Evolutionary conservation across 2,113 vertebrate species (phyloP).

Genomic region (Picathartes gymnocephalus): DNA sequence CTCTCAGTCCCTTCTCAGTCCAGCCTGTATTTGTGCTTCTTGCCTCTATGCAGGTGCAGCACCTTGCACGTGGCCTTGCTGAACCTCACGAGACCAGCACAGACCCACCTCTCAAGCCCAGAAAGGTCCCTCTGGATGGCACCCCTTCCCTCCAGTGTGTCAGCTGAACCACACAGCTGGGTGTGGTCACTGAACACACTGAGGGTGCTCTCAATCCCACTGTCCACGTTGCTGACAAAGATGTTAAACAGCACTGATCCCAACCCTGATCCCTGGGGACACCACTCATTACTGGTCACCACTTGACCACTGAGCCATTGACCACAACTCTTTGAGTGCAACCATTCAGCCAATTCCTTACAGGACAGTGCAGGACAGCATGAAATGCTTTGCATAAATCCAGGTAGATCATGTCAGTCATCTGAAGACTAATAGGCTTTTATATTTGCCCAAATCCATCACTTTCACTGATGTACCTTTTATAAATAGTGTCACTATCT

Average conservation of each 20-base stretch:
- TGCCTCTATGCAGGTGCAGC: background rate
- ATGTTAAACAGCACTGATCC: background rate
- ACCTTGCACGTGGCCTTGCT: background rate
- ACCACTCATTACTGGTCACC: background rate
- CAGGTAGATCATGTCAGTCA: background rate
- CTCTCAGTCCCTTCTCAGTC: background rate
- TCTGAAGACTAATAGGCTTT: background rate
- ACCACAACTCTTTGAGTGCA: background rate
- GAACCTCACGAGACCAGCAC: background rate
- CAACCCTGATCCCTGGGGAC: background rate
- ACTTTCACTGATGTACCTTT: conserved; percentile 9
- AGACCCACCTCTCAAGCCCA: background rate
- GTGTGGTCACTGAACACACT: background rate
- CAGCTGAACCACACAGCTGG: background rate
- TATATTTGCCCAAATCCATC: conserved; percentile 41
- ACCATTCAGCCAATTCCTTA: background rate
- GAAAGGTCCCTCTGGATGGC: background rate
- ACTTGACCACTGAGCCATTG: background rate
- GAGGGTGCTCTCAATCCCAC: background rate
- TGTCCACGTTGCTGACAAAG: background rate
- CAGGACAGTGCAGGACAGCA: background rate
- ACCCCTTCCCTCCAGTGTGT: background rate
- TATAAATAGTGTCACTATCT: background rate
- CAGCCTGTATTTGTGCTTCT: background rate
- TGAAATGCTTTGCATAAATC: background rate